These are phyloP conservation scores for Hypolimnas misippus DNA, from an alignment of 2,888 invertebrate species.

Conservation along the genomic window DNA sequence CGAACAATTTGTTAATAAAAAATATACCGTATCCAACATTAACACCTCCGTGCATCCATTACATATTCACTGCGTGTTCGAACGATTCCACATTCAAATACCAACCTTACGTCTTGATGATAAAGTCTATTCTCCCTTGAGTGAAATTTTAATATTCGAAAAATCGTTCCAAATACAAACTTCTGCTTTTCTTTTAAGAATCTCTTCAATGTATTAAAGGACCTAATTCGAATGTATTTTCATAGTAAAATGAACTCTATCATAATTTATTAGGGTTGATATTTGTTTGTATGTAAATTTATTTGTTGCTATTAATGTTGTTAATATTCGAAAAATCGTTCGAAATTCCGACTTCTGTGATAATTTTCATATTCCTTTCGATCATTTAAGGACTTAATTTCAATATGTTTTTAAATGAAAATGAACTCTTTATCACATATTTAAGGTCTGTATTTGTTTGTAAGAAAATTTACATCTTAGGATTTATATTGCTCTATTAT, in stretches of 20 bases:
- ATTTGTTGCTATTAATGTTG: no score
- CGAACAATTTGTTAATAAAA: neutral
- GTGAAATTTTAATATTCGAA: neutral
- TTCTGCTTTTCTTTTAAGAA: conserved; percentile 2
- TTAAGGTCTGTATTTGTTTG: neutral
- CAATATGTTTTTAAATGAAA: neutral
- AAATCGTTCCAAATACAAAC: conserved; percentile 7
- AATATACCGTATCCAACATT: conserved; percentile 23
- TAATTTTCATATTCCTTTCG: no score
- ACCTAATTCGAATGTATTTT: no score
- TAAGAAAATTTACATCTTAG: neutral
- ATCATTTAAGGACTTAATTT: conserved; percentile 8
- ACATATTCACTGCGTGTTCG: conserved; percentile 55
- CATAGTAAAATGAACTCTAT: no score
- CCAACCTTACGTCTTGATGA: neutral
- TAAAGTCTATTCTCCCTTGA: neutral
- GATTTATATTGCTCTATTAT: neutral
- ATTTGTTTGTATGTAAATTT: no score
- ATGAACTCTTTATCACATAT: neutral
- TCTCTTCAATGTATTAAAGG: neutral
- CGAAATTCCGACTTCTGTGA: conserved; percentile 6
- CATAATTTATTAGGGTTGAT: no score
- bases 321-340: conserved; percentile 5
- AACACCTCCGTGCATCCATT: conserved; percentile 48
- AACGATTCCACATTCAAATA: conserved; percentile 25